Percentiles rank a stretch among this genome's conserved stretches.
phyloP scores from a whole-genome alignment of 35 echinoderm and acorn worm genomes.

The Eucidaris tribuloides region DNA sequence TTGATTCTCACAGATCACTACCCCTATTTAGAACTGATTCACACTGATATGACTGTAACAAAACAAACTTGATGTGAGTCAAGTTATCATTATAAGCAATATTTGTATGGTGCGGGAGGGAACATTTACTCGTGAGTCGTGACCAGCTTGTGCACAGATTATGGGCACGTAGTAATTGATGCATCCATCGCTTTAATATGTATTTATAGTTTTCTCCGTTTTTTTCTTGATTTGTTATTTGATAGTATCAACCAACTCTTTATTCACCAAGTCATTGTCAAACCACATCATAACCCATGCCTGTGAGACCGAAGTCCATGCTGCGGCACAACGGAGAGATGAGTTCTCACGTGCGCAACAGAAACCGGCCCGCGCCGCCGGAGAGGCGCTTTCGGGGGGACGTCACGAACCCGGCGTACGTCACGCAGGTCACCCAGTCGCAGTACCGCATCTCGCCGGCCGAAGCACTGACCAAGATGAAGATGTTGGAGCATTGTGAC shows the following conservation, averaged over 20 bases:
- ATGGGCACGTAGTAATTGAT: not conserved
- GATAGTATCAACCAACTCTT: not conserved
- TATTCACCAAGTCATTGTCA: not conserved
- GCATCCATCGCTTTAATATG: not conserved
- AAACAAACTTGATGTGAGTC: no score
- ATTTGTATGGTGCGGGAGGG: no score
- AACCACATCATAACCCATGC: not conserved
- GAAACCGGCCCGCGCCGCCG: not conserved
- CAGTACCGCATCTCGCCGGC: slow-evolving; percentile 65
- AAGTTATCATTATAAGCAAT: no score
- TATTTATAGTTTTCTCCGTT: not conserved
- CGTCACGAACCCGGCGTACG: slow-evolving; percentile 89
- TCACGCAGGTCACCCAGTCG: slow-evolving; percentile 71
- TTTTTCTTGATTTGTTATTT: not conserved
- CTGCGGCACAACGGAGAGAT: slow-evolving; percentile 2
- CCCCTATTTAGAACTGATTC: no score
- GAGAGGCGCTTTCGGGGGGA: slow-evolving; percentile 11
- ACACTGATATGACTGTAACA: no score
- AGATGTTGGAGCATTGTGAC: slow-evolving; percentile 82
- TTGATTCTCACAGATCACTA: no score
- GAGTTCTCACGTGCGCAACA: not conserved
- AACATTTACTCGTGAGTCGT: not conserved
- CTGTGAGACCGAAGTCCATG: not conserved
- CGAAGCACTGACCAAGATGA: slow-evolving; percentile 89
- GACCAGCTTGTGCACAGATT: not conserved